These are phyloP conservation scores for Zaprionus davidi DNA, from an alignment of 1,140 invertebrate species.

Conservation along the genomic window DNA sequence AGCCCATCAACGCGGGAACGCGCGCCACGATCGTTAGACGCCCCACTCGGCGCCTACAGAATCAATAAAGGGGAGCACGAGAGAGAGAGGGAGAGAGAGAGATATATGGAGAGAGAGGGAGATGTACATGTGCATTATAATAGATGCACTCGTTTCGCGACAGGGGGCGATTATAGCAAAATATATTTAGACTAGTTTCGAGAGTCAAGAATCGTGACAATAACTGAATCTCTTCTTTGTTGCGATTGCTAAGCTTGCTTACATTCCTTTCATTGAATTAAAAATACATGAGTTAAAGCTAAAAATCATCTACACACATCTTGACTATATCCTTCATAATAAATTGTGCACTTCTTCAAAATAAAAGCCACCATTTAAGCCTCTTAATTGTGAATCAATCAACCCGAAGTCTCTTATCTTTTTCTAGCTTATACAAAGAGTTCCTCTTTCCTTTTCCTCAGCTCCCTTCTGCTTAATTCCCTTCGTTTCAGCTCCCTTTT, in stretches of 20 bases:
- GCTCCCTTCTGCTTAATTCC: too few species aligned
- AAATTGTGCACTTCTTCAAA: neutral
- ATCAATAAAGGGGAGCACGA: neutral
- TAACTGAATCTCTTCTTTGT: neutral
- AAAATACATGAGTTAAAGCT: neutral
- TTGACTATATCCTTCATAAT: neutral
- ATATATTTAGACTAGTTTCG: constrained; percentile 1
- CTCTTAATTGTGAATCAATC: neutral
- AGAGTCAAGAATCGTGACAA: neutral
- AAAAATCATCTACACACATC: too few species aligned
- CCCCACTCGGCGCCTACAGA: constrained; percentile 4
- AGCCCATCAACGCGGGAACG: constrained; percentile 55
- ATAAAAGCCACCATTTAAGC: neutral
- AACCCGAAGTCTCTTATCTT: neutral
- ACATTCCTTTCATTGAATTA: neutral
- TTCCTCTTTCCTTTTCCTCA: neutral
- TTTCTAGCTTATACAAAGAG: neutral
- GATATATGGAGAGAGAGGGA: neutral
- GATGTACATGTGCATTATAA: neutral
- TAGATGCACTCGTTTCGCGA: neutral
- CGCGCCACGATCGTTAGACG: constrained; percentile 38
- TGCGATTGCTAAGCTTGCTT: neutral
- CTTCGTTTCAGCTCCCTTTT: neutral
- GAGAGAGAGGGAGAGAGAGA: neutral
- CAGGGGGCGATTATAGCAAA: neutral